phyloP scores from a whole-genome alignment of 2,797 vertebrate species.

The Chaunax sp. region DNA sequence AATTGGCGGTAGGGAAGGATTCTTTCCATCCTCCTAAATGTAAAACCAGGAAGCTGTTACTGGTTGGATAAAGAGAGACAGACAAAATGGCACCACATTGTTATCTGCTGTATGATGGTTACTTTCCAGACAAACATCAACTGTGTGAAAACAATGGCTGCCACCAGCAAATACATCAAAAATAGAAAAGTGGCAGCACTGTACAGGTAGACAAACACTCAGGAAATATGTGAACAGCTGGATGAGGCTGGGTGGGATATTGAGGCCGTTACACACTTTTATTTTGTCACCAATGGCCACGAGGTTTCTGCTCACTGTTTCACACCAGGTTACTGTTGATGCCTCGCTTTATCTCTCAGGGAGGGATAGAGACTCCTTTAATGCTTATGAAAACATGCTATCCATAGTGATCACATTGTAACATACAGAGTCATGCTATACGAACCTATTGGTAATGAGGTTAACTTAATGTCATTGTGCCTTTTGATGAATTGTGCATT shows the following conservation, averaged over 20 bases:
- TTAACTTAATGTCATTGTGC: background rate
- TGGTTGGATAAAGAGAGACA: constrained; percentile 63
- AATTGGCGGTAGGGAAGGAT: constrained; percentile 10
- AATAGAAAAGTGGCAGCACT: constrained; percentile 59
- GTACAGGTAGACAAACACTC: constrained; percentile 44
- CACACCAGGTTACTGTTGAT: constrained; percentile 44
- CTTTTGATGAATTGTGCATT: background rate
- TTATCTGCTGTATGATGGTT: constrained; percentile 63
- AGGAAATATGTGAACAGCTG: constrained; percentile 30
- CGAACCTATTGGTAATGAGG: background rate
- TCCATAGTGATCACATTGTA: constrained; percentile 29
- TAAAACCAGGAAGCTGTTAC: constrained; percentile 72
- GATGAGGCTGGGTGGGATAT: background rate
- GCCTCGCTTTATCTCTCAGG: constrained; percentile 42
- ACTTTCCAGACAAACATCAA: constrained; percentile 59
- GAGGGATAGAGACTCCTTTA: constrained; percentile 37
- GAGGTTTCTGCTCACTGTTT: constrained; percentile 30
- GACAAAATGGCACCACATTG: constrained; percentile 77
- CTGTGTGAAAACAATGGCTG: constrained; percentile 64
- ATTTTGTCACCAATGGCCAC: constrained; percentile 22
- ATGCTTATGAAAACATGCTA: constrained; percentile 53
- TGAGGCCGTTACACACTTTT: constrained; percentile 29
- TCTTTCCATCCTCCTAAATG: constrained; percentile 12
- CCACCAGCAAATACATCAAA: constrained; percentile 38
- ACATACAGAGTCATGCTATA: constrained; percentile 15